Conservation (phyloP, 2,888 invertebrate genomes). For the Elmis aenea region DNA sequence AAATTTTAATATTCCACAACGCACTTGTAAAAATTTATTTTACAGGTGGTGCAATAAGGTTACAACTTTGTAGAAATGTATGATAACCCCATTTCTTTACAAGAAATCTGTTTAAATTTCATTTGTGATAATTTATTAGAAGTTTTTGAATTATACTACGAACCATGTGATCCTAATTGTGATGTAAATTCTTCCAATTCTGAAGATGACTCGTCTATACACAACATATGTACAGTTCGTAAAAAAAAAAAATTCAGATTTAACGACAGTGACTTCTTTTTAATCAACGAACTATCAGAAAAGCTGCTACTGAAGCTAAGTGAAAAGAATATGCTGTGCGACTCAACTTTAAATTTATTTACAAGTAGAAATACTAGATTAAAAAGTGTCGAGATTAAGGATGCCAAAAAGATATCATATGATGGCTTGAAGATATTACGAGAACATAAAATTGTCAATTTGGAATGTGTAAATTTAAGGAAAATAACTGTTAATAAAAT, state of each 20-base stretch:
- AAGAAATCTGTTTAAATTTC: slow-evolving; percentile 59
- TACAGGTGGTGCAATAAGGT: too few species aligned
- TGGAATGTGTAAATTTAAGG: slow-evolving; percentile 56
- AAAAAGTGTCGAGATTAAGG: slow-evolving; percentile 54
- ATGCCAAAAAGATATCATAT: slow-evolving; percentile 54
- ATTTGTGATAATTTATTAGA: slow-evolving; percentile 59
- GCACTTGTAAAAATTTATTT: too few species aligned
- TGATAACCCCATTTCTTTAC: slow-evolving; percentile 57
- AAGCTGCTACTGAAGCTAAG: slow-evolving; percentile 51
- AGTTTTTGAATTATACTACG: slow-evolving; percentile 47
- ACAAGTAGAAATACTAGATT: slow-evolving; percentile 56
- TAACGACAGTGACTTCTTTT: slow-evolving; percentile 52
- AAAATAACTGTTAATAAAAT: slow-evolving; percentile 22
- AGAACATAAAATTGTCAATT: slow-evolving; percentile 58
- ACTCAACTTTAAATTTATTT: slow-evolving; percentile 58
- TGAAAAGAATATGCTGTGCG: slow-evolving; percentile 55
- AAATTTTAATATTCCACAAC: too few species aligned
- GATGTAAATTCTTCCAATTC: slow-evolving; percentile 24
- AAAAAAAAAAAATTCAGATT: slow-evolving; percentile 40
- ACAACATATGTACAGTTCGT: slow-evolving; percentile 11
- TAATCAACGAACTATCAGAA: slow-evolving; percentile 56
- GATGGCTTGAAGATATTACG: slow-evolving; percentile 57
- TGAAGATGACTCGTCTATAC: slow-evolving; percentile 21
- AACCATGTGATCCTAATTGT: slow-evolving; percentile 27
- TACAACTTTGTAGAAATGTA: too few species aligned